These are phyloP conservation scores for Drosophila mojavensis DNA, from an alignment of 1,140 invertebrate species.

Conservation along the genomic window DNA sequence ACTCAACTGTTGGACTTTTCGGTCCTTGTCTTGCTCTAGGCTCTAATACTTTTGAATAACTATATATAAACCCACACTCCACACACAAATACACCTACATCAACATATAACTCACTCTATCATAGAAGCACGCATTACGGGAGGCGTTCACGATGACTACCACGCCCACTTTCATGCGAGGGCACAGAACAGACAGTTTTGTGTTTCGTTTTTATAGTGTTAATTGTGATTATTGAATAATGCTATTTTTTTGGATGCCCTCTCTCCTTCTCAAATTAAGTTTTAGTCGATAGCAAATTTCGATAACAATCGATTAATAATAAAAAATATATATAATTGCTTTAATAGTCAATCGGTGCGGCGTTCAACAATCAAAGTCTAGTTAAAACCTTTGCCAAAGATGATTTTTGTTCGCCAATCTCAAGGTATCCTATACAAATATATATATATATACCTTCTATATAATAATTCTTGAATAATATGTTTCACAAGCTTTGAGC, in stretches of 20 bases:
- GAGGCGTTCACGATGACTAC: conserved; percentile 21
- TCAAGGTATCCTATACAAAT: conserved; percentile 14
- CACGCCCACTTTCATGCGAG: conserved; percentile 37
- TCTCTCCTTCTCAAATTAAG: background rate
- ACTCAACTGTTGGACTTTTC: conserved; percentile 82
- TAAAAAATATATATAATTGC: background rate
- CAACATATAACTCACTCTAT: background rate
- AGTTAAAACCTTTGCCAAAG: conserved; percentile 43
- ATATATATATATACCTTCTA: conserved; percentile 16
- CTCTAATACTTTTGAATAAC: conserved; percentile 20
- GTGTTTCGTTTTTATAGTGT: conserved; percentile 31
- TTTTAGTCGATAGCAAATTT: conserved; percentile 19
- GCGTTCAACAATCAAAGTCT: conserved; percentile 38
- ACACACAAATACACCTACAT: background rate
- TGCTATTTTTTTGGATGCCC: conserved; percentile 7
- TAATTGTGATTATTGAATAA: conserved; percentile 33
- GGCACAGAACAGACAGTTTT: conserved; percentile 32
- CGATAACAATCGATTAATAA: conserved; percentile 13
- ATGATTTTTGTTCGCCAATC: conserved; percentile 35
- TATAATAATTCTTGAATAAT: conserved; percentile 36
- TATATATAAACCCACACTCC: conserved; percentile 5
- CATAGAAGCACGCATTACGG: background rate
- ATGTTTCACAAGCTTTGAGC: conserved; percentile 50
- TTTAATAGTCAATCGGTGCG: conserved; percentile 14
- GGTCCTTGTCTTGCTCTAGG: conserved; percentile 78